Percentiles rank a stretch among this genome's conserved stretches.
These are phyloP conservation scores for Oreotrochilus melanogaster DNA, from an alignment of 2,113 vertebrate genomes.

Conservation along the genomic window DNA sequence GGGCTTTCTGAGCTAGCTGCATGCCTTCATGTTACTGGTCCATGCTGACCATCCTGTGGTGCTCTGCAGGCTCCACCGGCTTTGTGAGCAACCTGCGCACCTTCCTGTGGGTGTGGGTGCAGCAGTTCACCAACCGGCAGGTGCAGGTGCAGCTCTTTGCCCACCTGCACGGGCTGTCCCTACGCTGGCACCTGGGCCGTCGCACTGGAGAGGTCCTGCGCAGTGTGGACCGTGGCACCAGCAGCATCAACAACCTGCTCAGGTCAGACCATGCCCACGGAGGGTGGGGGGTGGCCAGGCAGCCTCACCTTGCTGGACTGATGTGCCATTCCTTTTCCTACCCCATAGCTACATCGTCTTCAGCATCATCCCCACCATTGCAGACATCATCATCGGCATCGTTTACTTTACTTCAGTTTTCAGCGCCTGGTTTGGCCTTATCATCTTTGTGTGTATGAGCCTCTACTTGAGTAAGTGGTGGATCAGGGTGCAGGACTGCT, in stretches of 20 bases:
- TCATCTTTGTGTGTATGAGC: slow-evolving; percentile 94
- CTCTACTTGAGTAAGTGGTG: slow-evolving; percentile 91
- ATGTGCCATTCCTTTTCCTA: not conserved
- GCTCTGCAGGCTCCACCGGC: slow-evolving; percentile 80
- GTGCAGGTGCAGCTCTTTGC: slow-evolving; percentile 91
- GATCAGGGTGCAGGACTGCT: not conserved
- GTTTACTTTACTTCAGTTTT: slow-evolving; percentile 92
- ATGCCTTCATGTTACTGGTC: fast-evolving
- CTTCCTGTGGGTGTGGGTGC: slow-evolving; percentile 95
- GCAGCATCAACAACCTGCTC: slow-evolving; percentile 91
- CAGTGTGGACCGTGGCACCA: slow-evolving; percentile 91
- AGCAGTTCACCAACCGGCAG: slow-evolving; percentile 91
- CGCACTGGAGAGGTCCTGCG: slow-evolving; percentile 93
- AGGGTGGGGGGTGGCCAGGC: fast-evolving
- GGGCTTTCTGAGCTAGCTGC: not conserved
- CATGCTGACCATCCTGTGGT: fast-evolving
- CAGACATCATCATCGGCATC: slow-evolving; percentile 92
- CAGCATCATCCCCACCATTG: slow-evolving; percentile 92
- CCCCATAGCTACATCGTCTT: slow-evolving; percentile 91
- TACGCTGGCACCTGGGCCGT: slow-evolving; percentile 94
- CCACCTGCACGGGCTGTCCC: slow-evolving; percentile 89
- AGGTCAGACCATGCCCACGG: slow-evolving; percentile 70
- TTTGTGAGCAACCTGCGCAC: slow-evolving; percentile 92
- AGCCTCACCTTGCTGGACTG: fast-evolving
- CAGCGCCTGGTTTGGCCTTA: slow-evolving; percentile 97